Percentiles rank a stretch among this genome's conserved stretches.
Evolutionary conservation across 2,113 vertebrate species (phyloP).

Genomic region (Halichoeres trimaculatus): DNA sequence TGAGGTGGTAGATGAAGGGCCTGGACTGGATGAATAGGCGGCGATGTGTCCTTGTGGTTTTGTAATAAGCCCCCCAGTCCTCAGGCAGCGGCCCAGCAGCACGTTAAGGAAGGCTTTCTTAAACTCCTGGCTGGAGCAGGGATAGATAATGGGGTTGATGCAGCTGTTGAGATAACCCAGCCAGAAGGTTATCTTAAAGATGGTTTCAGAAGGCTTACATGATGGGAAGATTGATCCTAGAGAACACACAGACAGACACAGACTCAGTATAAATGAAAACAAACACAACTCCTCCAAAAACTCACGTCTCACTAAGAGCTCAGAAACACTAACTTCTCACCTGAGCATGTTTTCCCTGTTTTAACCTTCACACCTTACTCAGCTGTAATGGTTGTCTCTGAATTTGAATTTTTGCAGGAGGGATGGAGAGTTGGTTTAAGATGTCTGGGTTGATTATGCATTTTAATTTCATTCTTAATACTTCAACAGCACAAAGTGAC

Average conservation of each 20-base stretch:
- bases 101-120: constrained; percentile 94
- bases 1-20: neutral
- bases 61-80: constrained; percentile 51
- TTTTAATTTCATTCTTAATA: no score
- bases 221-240: constrained; percentile 94
- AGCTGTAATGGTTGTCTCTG: neutral
- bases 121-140: constrained; percentile 95
- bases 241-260: constrained; percentile 55
- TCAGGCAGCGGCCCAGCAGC: constrained; percentile 86
- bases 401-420: no score
- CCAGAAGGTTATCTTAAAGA: constrained; percentile 99
- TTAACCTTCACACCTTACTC: neutral
- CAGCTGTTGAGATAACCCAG: constrained; percentile 99
- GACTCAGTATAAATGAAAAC: neutral
- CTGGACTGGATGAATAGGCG: constrained; percentile 13
- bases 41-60: constrained; percentile 36
- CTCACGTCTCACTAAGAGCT: neutral
- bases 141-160: constrained; percentile 98
- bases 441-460: neutral
- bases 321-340: neutral
- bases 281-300: neutral
- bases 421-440: neutral
- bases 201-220: constrained; percentile 89
- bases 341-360: no score
- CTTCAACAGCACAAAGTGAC: no score